Evolutionary conservation across 1,140 invertebrate genomes (phyloP), one percentile per base, ranked within the genome.

Genomic region (Drosophila auraria): DNA sequence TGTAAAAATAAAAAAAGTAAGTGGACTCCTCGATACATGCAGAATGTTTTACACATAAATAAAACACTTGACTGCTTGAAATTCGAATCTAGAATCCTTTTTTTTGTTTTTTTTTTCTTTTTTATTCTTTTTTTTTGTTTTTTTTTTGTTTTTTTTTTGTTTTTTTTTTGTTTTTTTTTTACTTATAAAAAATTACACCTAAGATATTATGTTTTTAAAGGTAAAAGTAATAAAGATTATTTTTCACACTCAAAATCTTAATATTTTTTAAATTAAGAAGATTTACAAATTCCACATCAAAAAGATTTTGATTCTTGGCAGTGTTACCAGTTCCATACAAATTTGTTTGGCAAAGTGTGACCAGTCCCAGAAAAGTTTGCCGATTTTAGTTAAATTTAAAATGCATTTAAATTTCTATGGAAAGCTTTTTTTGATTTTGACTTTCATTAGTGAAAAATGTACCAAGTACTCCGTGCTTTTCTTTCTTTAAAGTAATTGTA

Each of bases 1-100:
- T 44, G 30, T 33, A 14, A 36, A 62, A 45, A 25, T 65, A 62
- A 65, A 65, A n/a, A n/a, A n/a, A n/a, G n/a, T n/a, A n/a, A n/a
- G n/a, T n/a, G n/a, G n/a, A n/a, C n/a, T n/a, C n/a, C 33, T 30
- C 23, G 20, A 36, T 40, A 27, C 36, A 40, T 20, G 2, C 17
- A 44, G 9, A 65, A 42, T 17, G 17, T 12, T 64, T 54, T 15
- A 11, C 4, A 44, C 17, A 44, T 12, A 23, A 38, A 23, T 40
- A n/a, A 9, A 40, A 5, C 14, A 60, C 27, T 15, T 59, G 53
- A 5, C 33, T 20, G 33, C 4, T 23, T 56, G 53, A 38, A 23
- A 38, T 38, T 56, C 17, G 14, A 20, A 36, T 54, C 51, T 33
- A 7, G 2, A 7, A n/a, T n/a, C n/a, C 9, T 33, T 33, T 3